phyloP scores from a whole-genome alignment of 2,888 invertebrate species.

The Zele albiditarsus region DNA sequence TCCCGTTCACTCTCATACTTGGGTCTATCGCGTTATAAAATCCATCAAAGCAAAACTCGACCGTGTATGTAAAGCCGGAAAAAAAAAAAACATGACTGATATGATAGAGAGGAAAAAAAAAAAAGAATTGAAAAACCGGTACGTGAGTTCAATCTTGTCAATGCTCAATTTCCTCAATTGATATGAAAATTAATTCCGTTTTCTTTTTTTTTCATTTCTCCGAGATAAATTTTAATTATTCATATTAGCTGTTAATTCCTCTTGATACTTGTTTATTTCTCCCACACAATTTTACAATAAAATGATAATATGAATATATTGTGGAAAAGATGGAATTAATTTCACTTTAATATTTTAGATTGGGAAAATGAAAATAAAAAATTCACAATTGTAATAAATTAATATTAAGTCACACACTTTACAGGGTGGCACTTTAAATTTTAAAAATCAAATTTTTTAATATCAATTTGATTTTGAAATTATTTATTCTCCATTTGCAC shows the following conservation, averaged over 20 bases:
- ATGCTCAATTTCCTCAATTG: background rate
- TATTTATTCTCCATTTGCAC: conserved; percentile 10
- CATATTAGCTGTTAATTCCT: no score
- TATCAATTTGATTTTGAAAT: background rate
- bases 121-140: conserved; percentile 1
- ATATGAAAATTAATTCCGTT: background rate
- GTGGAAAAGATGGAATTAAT: background rate
- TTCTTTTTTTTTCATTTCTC: background rate
- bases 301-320: background rate
- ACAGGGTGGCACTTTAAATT: conserved; percentile 35
- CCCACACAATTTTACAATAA: background rate
- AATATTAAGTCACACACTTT: conserved; percentile 45
- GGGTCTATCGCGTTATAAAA: conserved; percentile 7
- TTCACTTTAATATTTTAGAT: background rate
- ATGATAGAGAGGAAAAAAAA: background rate
- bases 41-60: conserved; percentile 6
- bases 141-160: background rate
- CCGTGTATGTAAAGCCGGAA: conserved; percentile 1
- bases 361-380: conserved; percentile 18
- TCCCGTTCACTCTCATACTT: conserved; percentile 66
- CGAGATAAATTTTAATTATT: background rate
- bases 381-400: conserved; percentile 17
- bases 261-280: no score
- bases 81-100: background rate
- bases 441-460: background rate